These are phyloP conservation scores for Leptobrachium ailaonicum DNA, from an alignment of 2,113 vertebrate genomes.

Conservation along the genomic window DNA sequence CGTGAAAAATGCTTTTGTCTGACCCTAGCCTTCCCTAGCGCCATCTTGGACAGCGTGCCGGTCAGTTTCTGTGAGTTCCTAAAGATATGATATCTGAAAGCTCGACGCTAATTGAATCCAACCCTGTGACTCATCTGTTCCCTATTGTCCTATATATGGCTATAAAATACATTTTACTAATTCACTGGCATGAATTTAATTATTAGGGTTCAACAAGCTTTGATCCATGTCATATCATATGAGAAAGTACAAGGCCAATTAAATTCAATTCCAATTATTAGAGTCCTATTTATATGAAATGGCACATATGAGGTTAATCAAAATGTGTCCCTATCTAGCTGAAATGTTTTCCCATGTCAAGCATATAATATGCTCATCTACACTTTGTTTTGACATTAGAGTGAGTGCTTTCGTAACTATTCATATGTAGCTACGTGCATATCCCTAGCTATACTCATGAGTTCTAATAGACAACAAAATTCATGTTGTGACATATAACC, in stretches of 20 bases:
- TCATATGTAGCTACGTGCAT: slow-evolving; percentile 39
- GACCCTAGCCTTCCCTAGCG: no score
- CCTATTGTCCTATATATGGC: no score
- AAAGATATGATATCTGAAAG: no score
- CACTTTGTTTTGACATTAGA: slow-evolving; percentile 47
- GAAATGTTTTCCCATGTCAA: slow-evolving; percentile 41
- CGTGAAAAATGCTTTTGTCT: no score
- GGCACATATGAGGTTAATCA: slow-evolving; percentile 15
- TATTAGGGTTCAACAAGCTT: no score
- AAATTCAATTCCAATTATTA: neutral
- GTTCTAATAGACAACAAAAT: slow-evolving; percentile 48
- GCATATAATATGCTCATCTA: slow-evolving; percentile 38
- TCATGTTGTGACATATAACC: slow-evolving; percentile 47
- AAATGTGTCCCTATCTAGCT: slow-evolving; percentile 21
- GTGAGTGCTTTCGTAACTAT: slow-evolving; percentile 37
- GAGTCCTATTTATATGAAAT: neutral
- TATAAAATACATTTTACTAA: no score
- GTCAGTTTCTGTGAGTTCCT: no score
- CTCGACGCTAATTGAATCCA: no score
- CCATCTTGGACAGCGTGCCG: no score
- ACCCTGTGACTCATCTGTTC: no score
- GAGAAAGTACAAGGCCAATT: neutral
- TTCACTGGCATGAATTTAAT: no score
- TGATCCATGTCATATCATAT: no score
- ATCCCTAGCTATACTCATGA: slow-evolving; percentile 20